Evolutionary conservation across 2,888 invertebrate genomes (phyloP).

Genomic region (Philaethria dido): DNA sequence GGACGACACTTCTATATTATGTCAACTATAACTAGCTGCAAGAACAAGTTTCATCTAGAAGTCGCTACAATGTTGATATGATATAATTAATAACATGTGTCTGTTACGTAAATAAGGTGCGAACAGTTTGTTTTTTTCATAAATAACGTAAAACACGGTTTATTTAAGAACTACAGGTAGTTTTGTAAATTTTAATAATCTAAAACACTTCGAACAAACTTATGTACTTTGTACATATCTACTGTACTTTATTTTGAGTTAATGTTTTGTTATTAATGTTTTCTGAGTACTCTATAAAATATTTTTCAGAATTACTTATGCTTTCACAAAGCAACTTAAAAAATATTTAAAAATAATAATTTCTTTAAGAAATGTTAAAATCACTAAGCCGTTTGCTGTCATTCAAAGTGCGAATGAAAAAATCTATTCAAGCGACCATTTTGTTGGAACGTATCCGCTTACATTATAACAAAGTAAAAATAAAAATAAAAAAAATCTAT

Average conservation of each 20-base stretch:
- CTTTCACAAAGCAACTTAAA: too few relatives aligned
- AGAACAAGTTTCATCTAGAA: not conserved
- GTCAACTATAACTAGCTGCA: not conserved
- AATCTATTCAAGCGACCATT: slow-evolving; percentile 13
- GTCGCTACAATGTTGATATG: not conserved
- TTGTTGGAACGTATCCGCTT: slow-evolving; percentile 46
- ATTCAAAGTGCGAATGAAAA: not conserved
- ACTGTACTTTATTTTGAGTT: too few relatives aligned
- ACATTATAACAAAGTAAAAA: slow-evolving; percentile 45
- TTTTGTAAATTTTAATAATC: too few relatives aligned
- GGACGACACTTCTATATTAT: not conserved
- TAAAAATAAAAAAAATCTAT: slow-evolving; percentile 43
- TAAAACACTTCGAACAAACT: too few relatives aligned
- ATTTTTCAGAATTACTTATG: not conserved
- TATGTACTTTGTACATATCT: too few relatives aligned
- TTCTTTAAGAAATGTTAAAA: not conserved
- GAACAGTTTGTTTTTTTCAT: not conserved
- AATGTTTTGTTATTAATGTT: not conserved
- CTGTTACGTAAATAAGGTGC: not conserved
- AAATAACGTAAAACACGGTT: not conserved
- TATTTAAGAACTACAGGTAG: too few relatives aligned
- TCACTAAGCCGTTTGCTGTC: not conserved
- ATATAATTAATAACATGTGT: not conserved
- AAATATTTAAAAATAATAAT: too few relatives aligned
- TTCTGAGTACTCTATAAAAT: not conserved